These are phyloP conservation scores for Drosophila nigrodunni DNA, from an alignment of 1,140 invertebrate species.

Conservation along the genomic window DNA sequence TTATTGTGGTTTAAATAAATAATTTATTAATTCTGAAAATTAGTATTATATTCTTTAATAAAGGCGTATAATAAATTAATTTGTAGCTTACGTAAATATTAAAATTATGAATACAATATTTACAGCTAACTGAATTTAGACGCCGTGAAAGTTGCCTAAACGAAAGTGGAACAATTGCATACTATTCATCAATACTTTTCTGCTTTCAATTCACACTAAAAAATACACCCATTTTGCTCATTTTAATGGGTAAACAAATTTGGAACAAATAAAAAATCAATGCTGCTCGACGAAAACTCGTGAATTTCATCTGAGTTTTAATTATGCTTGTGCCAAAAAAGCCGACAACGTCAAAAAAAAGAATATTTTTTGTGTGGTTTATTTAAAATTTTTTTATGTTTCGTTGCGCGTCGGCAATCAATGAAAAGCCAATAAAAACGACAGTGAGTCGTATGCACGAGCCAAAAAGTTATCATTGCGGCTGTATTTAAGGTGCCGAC, in stretches of 20 bases:
- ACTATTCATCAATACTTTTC: neutral
- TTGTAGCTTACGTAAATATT: too few species aligned
- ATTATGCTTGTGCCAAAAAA: conserved; percentile 63
- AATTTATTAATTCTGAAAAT: too few species aligned
- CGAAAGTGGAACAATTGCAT: too few species aligned
- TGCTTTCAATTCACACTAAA: neutral
- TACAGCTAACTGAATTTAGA: too few species aligned
- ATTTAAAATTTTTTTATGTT: conserved; percentile 21
- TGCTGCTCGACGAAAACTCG: conserved; percentile 31
- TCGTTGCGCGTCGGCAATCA: conserved; percentile 54
- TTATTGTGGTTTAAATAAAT: too few species aligned
- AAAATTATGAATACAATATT: too few species aligned
- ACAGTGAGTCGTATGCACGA: conserved; percentile 43
- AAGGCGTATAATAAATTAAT: too few species aligned
- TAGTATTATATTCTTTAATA: too few species aligned
- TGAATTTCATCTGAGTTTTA: conserved; percentile 67
- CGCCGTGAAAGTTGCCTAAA: too few species aligned
- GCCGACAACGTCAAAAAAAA: conserved; percentile 61
- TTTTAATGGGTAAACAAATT: conserved; percentile 1
- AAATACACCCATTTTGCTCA: neutral
- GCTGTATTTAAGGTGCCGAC: conserved; percentile 35
- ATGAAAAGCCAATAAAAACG: conserved; percentile 75
- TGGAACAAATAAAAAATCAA: conserved; percentile 10
- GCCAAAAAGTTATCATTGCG: conserved; percentile 59
- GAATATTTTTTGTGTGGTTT: conserved; percentile 43